Base-by-base conservation (phyloP, 2,888 invertebrate species). In the Zygogramma bicolorata region DNA sequence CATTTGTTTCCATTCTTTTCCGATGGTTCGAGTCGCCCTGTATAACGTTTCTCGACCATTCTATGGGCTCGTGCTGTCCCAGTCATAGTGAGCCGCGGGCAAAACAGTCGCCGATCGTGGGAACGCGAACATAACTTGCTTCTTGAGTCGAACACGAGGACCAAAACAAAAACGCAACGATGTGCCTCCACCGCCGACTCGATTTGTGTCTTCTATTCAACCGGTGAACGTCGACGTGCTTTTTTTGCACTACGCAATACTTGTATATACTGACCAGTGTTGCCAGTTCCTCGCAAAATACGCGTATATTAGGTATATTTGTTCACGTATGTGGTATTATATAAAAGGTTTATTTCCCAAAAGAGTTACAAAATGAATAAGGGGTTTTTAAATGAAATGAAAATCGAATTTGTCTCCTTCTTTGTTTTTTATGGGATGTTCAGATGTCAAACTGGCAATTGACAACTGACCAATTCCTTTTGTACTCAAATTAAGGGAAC, bases 81-180 rank as follows among this genome's bases (percentile, higher is more conserved):
- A 74, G 75, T 75, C 75, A 71, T 74, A 75, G 71, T 58, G 46
- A 42, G 76, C 78, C 77, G 70, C 63, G 67, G 77, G 80, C 78
- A 60, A 75, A 79, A 77, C 79, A 79, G 82, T 82, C 82, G 82
- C 82, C 79, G 81, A 82, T 81, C 82, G 83, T 84, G 83, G 82
- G 83, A 83, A 84, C 82, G 81, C 80, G 79, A 80, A 79, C 79
- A 77, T 77, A 80, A 77, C 78, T 78, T 75, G 77, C 79, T 78
- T 75, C 53, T 53, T 53, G 53, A 53, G 53, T 25, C 53, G 53
- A 53, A 53, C 53, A 53, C 53, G 53, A 53, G 53, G 53, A 53
- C 53, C 53, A 53, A 53, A 53, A 53, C 53, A 53, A 53, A 53
- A 53, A 53, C 53, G 77, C 76, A 77, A 63, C 65, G 73, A 69